phyloP scores from a whole-genome alignment of 2,888 invertebrate genomes.

The Vanessa cardui region DNA sequence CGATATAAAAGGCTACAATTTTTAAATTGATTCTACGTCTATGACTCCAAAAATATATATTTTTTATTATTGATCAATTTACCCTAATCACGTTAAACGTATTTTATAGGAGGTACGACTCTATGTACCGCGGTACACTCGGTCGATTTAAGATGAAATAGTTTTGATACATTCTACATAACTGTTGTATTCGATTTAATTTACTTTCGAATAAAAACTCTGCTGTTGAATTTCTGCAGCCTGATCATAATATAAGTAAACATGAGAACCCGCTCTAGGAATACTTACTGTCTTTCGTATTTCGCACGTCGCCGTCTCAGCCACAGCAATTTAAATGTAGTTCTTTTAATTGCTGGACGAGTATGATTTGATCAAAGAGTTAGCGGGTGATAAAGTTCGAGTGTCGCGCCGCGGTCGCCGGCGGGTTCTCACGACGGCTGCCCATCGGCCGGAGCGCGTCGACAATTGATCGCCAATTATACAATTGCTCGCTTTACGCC shows the following conservation, averaged over 20 bases:
- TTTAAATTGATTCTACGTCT: conserved; percentile 14
- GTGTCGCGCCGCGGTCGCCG: conserved; percentile 8
- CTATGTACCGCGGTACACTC: no score
- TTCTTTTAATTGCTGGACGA: no score
- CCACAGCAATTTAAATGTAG: no score
- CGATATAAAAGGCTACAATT: conserved; percentile 32
- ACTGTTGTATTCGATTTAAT: no score
- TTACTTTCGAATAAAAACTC: no score
- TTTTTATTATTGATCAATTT: conserved; percentile 20
- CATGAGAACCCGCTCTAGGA: no score
- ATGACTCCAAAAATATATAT: conserved; percentile 8
- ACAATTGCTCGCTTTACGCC: conserved; percentile 61
- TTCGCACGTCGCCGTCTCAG: no score
- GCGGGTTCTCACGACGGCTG: conserved; percentile 32
- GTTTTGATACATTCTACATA: no score
- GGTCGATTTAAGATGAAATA: no score
- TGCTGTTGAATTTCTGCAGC: no score
- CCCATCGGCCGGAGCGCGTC: conserved; percentile 33
- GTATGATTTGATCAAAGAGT: not conserved
- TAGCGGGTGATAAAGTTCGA: not conserved
- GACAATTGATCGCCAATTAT: conserved; percentile 68
- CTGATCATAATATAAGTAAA: no score
- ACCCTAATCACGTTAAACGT: conserved; percentile 18
- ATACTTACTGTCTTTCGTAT: no score
- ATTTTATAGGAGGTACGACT: not conserved